Evolutionary conservation across 2,888 invertebrate genomes (phyloP).

Genomic region (Conus canariensis): DNA sequence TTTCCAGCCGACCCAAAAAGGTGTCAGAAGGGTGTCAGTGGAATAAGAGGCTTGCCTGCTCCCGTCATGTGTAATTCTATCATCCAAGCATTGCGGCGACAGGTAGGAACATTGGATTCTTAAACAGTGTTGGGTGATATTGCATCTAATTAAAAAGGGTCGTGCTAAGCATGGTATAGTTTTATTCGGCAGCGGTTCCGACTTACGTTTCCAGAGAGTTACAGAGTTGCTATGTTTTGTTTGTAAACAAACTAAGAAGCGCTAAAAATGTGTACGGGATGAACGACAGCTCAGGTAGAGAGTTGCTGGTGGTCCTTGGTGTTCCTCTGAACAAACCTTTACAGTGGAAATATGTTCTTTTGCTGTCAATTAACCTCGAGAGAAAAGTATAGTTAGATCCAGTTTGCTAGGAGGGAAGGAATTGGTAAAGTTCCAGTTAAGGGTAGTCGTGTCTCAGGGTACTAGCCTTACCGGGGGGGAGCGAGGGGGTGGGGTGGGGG

Average conservation of each 20-base stretch:
- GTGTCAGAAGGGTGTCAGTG: conserved; percentile 10
- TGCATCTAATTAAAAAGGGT: not conserved
- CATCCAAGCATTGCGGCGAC: not conserved
- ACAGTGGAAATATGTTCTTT: too few relatives aligned
- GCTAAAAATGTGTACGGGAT: too few relatives aligned
- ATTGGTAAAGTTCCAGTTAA: too few relatives aligned
- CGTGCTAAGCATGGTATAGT: not conserved
- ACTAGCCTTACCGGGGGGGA: too few relatives aligned
- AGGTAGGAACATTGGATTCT: conserved; percentile 7
- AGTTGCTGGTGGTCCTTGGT: not conserved
- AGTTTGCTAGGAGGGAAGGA: too few relatives aligned
- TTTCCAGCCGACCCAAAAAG: conserved; percentile 34
- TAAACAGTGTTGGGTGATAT: not conserved
- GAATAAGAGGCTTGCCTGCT: not conserved
- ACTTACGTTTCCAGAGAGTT: not conserved
- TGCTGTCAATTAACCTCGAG: too few relatives aligned
- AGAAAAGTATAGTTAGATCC: too few relatives aligned
- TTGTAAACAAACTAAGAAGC: not conserved
- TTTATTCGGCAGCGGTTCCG: not conserved
- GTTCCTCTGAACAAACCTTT: too few relatives aligned
- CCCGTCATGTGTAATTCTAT: conserved; percentile 25
- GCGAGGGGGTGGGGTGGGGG: too few relatives aligned
- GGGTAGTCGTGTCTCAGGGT: too few relatives aligned
- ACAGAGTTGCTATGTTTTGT: conserved; percentile 8
- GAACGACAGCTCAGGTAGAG: not conserved